Evolutionary conservation across 2,888 invertebrate genomes (phyloP).

Genomic region (Drosophila ezoana): DNA sequence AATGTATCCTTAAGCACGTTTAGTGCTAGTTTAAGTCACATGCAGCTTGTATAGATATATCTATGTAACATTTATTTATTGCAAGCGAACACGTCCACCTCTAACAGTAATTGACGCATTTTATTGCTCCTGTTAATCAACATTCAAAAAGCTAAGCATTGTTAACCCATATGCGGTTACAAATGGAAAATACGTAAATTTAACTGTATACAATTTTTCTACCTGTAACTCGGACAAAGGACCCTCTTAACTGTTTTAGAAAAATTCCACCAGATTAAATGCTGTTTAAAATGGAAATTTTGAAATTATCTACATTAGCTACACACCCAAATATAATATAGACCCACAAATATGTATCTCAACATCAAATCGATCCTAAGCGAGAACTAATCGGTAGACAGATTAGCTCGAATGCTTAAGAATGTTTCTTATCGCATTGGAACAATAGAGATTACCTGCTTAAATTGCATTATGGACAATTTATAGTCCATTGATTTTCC

Average conservation of each 20-base stretch:
- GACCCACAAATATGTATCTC: conserved; percentile 4
- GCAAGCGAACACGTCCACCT: neutral
- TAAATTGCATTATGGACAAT: conserved; percentile 28
- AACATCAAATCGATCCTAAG: neutral
- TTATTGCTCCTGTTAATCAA: conserved; percentile 41
- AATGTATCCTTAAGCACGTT: too few species aligned
- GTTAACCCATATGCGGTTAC: conserved; percentile 14
- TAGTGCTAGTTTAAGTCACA: neutral
- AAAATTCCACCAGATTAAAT: neutral
- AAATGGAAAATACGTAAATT: neutral
- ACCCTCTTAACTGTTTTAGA: neutral
- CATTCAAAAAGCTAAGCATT: conserved; percentile 1
- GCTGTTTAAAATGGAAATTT: neutral
- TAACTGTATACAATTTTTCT: neutral
- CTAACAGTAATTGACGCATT: conserved; percentile 28
- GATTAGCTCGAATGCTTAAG: conserved; percentile 37
- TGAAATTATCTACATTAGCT: neutral
- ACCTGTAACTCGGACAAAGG: too few species aligned
- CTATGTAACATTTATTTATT: neutral
- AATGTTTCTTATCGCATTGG: conserved; percentile 40
- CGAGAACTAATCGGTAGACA: conserved; percentile 30
- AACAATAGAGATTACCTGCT: conserved; percentile 5
- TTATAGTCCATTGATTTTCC: conserved; percentile 3
- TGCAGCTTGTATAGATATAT: neutral
- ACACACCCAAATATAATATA: neutral